Evolutionary conservation across 2,888 invertebrate genomes (phyloP), one percentile per base, ranked within the genome.

Genomic region (Xanthia icteritia): DNA sequence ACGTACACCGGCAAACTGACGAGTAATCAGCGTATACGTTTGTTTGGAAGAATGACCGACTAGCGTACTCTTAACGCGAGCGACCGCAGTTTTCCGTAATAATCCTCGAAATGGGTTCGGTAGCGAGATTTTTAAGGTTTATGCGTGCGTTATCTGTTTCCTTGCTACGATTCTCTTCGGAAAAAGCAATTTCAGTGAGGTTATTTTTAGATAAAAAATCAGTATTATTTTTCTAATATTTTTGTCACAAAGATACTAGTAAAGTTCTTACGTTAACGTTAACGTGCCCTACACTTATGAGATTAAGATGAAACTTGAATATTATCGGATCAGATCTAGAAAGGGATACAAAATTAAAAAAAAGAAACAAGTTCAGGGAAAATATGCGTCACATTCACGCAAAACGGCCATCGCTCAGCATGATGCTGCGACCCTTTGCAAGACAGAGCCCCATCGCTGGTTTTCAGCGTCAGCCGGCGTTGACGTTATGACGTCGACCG

Each of bases 61-160:
- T 31, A 31, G 31, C 31, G 31, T 31, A 31, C 31, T 2, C 31
- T 31, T 31, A 69, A 61, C 17, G 77, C 45, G 11, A 64, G 48
- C 27, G 17, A 72, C 56, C 61, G 75, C 68, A 83, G 83, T 75
- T 75, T 79, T 58, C n/a, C 31, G 39, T 51, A 82, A 70, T 66
- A 70, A 68, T 56, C 51, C 45, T 67, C 3, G n/a, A n/a, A 82
- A 73, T 63, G n/a, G 70, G 36, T 74, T 71, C 42, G 42, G 42
- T 64, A 23, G 42, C n/a, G 36, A 56, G 64, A 69, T 79, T 79
- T 51, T 75, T 61, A 64, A 83, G 42, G 63, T 74, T 71, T 68
- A 75, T 64, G 27, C 60, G 23, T 51, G 5, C 60, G 58, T 73
- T 76, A 68, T 58, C 63, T 71, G n/a, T 61, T 75, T 56, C 36